These are phyloP conservation scores for Myodes glareolus DNA, from an alignment of 2,113 vertebrate genomes.

Conservation along the genomic window DNA sequence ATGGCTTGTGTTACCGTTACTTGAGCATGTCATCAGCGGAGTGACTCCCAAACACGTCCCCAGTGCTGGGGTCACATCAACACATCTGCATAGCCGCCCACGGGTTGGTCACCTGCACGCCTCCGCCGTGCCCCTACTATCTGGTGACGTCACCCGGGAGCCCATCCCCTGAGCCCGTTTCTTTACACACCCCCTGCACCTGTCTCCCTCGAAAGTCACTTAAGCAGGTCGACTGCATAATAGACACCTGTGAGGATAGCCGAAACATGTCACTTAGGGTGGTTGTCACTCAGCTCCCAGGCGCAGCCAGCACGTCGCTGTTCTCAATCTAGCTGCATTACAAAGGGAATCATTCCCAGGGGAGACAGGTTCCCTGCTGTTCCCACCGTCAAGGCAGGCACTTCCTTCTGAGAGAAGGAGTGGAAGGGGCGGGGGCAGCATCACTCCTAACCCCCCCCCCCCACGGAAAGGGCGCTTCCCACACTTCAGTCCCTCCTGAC, in stretches of 20 bases:
- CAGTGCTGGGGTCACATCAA: not conserved
- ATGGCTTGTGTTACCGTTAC: constrained; percentile 26
- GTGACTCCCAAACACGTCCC: not conserved
- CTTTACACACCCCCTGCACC: not conserved
- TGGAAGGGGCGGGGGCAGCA: fast-evolving
- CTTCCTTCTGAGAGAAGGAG: not conserved
- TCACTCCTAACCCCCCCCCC: not conserved
- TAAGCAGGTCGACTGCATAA: not conserved
- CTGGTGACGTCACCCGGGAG: not conserved
- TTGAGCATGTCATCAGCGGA: not conserved
- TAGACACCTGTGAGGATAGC: not conserved
- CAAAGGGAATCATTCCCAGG: constrained; percentile 43
- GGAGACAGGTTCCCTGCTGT: constrained; percentile 26
- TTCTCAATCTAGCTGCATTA: constrained; percentile 24
- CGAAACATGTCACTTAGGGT: constrained; percentile 16
- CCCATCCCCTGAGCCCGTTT: not conserved
- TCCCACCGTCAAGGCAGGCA: fast-evolving
- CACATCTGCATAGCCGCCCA: not conserved
- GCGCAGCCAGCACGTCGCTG: not conserved
- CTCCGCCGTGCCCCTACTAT: fast-evolving
- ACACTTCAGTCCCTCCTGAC: not conserved
- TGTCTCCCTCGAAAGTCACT: not conserved
- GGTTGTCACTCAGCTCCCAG: not conserved
- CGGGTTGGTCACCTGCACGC: fast-evolving
- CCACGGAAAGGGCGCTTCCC: not conserved